phyloP scores from a whole-genome alignment of 2,797 vertebrate genomes.

The Hybognathus amarus region DNA sequence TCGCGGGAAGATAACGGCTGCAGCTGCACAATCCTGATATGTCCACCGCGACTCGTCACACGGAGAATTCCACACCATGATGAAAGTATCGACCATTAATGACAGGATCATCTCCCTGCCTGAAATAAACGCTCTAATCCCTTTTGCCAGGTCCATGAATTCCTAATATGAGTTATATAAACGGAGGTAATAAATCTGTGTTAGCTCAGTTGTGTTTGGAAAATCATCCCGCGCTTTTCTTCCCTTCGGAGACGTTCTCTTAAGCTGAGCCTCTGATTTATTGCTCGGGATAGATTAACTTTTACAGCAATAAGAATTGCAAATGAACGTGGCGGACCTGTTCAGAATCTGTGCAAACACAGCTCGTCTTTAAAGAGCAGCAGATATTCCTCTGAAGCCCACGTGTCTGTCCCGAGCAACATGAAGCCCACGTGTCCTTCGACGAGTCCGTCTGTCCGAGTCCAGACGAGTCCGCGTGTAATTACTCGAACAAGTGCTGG shows the following conservation, averaged over 20 bases:
- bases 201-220: constrained; percentile 99
- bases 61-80: constrained; percentile 98
- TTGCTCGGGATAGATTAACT: constrained; percentile 87
- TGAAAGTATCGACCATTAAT: constrained; percentile 99
- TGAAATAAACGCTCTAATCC: constrained; percentile 99
- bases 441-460: no score
- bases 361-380: constrained; percentile 26
- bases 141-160: constrained; percentile 99
- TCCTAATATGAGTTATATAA: constrained; percentile 99
- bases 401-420: not conserved
- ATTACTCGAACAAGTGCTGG: not conserved
- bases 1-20: constrained; percentile 95
- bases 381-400: not conserved
- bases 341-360: constrained; percentile 67
- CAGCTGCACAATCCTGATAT: constrained; percentile 99
- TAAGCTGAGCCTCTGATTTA: constrained; percentile 94
- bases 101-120: constrained; percentile 99
- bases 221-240: constrained; percentile 80
- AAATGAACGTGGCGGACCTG: constrained; percentile 74
- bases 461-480: not conserved
- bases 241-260: constrained; percentile 91
- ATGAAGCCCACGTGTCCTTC: no score
- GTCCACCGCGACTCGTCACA: constrained; percentile 95
- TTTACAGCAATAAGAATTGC: constrained; percentile 85
- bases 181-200: constrained; percentile 99